phyloP scores from a whole-genome alignment of 2,113 vertebrate genomes.

The Sminthopsis crassicaudata region DNA sequence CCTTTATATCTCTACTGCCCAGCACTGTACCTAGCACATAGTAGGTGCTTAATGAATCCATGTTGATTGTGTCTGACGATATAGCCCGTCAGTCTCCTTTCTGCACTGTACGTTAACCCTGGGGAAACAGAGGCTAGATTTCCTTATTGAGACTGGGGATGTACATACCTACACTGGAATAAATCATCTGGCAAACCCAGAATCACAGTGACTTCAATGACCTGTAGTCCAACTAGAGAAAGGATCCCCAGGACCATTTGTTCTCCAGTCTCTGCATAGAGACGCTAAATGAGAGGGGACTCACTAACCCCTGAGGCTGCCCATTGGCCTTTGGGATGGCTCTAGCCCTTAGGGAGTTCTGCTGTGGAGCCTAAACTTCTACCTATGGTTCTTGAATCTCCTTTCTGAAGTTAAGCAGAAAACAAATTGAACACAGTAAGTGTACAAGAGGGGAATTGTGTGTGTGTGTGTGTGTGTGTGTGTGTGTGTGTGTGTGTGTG shows the following conservation, averaged over 20 bases:
- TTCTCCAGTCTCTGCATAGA: too few relatives aligned
- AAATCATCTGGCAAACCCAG: background rate
- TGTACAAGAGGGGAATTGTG: background rate
- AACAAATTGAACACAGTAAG: background rate
- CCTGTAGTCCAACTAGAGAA: background rate
- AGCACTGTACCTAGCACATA: background rate
- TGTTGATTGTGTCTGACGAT: background rate
- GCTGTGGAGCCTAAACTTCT: background rate
- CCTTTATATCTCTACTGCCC: background rate
- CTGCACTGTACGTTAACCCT: background rate
- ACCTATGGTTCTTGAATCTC: background rate
- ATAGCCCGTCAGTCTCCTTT: background rate
- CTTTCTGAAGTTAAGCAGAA: background rate
- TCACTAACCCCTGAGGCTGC: background rate
- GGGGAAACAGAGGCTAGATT: background rate
- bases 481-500: too few relatives aligned
- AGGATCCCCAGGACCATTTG: background rate
- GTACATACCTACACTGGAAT: background rate
- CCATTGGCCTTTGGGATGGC: too few relatives aligned
- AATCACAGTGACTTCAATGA: background rate
- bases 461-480: too few relatives aligned
- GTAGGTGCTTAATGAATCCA: background rate
- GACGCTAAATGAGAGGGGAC: background rate
- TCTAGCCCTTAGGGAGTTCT: background rate
- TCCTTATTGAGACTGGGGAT: background rate